Conservation (phyloP, 2,888 invertebrate species). For the Petrolisthes manimaculis region DNA sequence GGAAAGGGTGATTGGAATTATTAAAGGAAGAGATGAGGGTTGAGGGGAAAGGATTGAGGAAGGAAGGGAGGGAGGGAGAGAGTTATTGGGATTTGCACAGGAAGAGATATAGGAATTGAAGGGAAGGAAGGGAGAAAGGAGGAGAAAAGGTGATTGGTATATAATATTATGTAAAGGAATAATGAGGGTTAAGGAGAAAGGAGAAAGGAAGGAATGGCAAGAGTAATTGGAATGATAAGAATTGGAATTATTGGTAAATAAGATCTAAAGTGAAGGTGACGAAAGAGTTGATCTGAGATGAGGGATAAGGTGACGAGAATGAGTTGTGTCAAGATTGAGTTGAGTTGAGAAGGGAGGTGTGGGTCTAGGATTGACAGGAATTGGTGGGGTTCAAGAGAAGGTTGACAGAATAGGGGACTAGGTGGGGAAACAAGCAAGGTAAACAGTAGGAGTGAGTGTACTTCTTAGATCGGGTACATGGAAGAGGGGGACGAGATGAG, state of each 20-base stretch:
- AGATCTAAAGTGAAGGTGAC: too few relatives aligned
- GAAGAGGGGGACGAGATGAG: background rate
- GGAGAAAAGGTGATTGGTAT: background rate
- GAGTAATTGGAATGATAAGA: background rate
- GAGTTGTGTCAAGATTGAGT: background rate
- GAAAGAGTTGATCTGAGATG: too few relatives aligned
- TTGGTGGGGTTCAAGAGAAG: too few relatives aligned
- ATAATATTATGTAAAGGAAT: background rate
- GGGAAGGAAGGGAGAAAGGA: background rate
- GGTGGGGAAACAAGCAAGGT: background rate
- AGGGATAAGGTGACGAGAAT: too few relatives aligned
- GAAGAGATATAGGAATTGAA: background rate
- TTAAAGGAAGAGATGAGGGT: background rate
- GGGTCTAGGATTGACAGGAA: background rate
- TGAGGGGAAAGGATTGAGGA: background rate
- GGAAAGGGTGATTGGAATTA: background rate
- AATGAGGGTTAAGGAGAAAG: background rate
- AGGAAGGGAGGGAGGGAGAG: background rate
- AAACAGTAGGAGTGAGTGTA: conserved; percentile 2
- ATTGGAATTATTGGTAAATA: too few relatives aligned
- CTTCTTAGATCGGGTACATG: background rate
- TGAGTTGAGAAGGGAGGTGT: background rate
- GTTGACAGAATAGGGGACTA: background rate
- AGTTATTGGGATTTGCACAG: background rate
- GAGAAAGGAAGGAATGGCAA: background rate